Evolutionary conservation across 2,113 vertebrate genomes (phyloP), one percentile per base, ranked within the genome.

Genomic region (Hippocampus abdominalis): DNA sequence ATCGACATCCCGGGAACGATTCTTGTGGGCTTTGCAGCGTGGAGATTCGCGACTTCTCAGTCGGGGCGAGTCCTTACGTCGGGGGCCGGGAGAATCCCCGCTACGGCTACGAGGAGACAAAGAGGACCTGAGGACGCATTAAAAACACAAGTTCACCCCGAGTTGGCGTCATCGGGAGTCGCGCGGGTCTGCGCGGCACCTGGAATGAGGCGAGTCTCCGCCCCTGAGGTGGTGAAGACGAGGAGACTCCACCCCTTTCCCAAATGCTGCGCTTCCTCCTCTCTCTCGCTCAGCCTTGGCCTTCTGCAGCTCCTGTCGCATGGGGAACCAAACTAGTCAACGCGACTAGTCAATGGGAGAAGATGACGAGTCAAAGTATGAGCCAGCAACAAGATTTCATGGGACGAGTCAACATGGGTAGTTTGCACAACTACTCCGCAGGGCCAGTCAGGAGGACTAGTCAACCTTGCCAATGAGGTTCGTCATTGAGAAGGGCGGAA

Each of bases 41-140:
- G 91, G 89, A 51, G 90, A 92, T 49, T 92, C 91, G 25, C 79
- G 59, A 1, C 82, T 81, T 62, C 83, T 84, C 44, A 81, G 71
- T 3, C 84, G 83, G 23, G 87, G 87, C 5, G 89, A 89, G n/a
- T 90, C 89, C 75, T 84, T 89, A 0, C 75, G 74, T 21, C 87
- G 66, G 27, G 77, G 71, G 4, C 83, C 84, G 61, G 87, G 86
- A 36, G 86, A 89, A 42, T 87, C 87, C 1, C 88, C 85, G 69
- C 86, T 84, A 44, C 86, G 59, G 78, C 86, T 89, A 61, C 86
- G 75, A 0, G 74, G 57, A 61, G 83, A 88, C 12, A 82, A 85
- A 0, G 84, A 84, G 0, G 81, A 83, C 73, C 77, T 84, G 75
- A 81, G 81, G 66, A 0, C 13, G 29, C n/a, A 5, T 12, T 48